phyloP scores from a whole-genome alignment of 2,113 vertebrate species.

The Fregata magnificens region DNA sequence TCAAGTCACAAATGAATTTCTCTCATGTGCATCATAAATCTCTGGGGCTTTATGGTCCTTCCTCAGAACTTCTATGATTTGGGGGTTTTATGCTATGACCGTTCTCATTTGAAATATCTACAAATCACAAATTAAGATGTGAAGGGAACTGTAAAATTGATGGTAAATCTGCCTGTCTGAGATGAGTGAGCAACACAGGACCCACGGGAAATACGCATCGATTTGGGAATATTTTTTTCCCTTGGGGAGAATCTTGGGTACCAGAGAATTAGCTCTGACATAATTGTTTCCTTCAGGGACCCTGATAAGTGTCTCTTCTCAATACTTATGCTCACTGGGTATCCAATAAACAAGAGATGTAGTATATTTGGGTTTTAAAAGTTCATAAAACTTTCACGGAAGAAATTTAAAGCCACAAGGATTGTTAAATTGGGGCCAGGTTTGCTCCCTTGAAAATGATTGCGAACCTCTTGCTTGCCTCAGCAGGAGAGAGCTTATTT shows the following conservation, averaged over 20 bases:
- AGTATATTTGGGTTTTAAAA: background rate
- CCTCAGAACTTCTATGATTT: background rate
- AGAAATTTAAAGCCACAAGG: background rate
- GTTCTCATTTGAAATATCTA: background rate
- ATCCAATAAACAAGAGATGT: background rate
- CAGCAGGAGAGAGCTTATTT: background rate
- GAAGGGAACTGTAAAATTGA: background rate
- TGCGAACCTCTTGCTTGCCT: background rate
- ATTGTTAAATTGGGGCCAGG: background rate
- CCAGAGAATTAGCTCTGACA: background rate
- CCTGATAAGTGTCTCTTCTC: background rate
- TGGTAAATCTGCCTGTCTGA: background rate
- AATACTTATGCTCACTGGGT: background rate
- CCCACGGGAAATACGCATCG: background rate
- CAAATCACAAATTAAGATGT: conserved; percentile 9
- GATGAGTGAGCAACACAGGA: background rate
- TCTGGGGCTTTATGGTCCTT: background rate
- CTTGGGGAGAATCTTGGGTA: background rate
- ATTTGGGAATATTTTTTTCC: background rate
- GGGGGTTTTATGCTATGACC: background rate
- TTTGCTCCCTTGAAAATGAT: background rate
- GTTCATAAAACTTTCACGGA: background rate
- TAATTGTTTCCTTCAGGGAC: background rate
- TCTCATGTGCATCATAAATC: conserved; percentile 6
- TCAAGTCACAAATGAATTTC: background rate